Percentiles rank a stretch among this genome's conserved stretches.
Conservation (phyloP, 2,113 vertebrate species). For the Heteronetta atricapilla region DNA sequence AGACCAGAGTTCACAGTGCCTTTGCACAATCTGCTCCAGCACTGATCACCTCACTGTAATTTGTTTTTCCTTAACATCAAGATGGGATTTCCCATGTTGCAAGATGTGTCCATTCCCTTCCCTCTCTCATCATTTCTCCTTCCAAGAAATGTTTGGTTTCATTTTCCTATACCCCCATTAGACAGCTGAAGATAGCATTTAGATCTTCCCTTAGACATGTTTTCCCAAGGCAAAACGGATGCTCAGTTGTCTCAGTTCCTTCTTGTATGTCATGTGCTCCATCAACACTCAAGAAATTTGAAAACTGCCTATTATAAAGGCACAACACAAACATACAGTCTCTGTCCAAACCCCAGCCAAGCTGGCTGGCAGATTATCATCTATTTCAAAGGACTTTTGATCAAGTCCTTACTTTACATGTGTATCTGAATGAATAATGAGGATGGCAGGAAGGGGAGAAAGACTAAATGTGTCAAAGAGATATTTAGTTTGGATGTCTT, state of each 20-base stretch:
- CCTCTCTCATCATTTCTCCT: background rate
- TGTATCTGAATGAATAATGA: background rate
- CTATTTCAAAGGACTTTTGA: background rate
- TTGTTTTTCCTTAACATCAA: background rate
- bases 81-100: background rate
- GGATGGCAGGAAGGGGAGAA: background rate
- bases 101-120: background rate
- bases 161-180: background rate
- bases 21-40: background rate
- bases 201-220: background rate
- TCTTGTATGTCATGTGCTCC: rapidly evolving
- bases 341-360: background rate
- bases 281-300: background rate
- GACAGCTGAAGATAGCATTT: background rate
- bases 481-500: background rate
- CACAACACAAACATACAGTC: background rate
- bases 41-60: background rate
- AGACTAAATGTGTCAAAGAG: background rate
- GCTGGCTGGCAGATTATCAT: background rate
- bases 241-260: background rate
- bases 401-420: background rate
- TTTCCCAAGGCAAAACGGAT: background rate
- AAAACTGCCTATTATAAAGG: background rate
- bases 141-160: background rate
- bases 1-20: background rate